Base-by-base conservation (phyloP, 1,140 invertebrate genomes). In the Pachypsylla venusta region DNA sequence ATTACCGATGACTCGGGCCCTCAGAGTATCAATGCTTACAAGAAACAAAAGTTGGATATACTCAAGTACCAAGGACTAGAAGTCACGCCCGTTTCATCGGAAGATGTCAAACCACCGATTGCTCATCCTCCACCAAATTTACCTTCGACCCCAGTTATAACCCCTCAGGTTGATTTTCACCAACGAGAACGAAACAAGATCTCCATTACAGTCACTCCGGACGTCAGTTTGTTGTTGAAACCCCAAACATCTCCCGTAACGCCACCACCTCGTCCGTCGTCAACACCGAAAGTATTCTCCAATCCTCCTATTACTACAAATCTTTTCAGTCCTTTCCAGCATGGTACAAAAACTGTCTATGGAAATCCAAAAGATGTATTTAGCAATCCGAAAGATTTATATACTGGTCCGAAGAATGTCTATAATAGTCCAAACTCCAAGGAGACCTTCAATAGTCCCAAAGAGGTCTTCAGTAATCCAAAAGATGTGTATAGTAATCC, bases 281-380 rank as follows among this genome's bases (percentile, higher is more conserved):
- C 81, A 78, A 0, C 78, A 75, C 64, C 80, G 82, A 0, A 77
- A 78, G 1, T 81, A 83, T 64, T 80, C 76, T 0, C 77, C 16
- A 5, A 19, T 4, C 42, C 42, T 19, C 42, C 42, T 19, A 3
- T 19, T 22, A 5, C 5, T 22, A 7, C 16, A 7, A 10, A 10
- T 19, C 5, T 19, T 3, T 19, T 19, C 42, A 10, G n/a, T 19
- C 42, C 42, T 22, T 48, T 19, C n/a, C 42, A 48, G 42, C 42
- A 5, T 48, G 75, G 30, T 79, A 77, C 14, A 80, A 82, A 76
- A 60, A 82, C 74, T 0, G 78, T 84, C 4, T 84, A 85, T 62
- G 81, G 82, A 0, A 81, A 84, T 70, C 82, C 82, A 0, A 83
- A 83, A 64, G 81, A 83, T 60, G 75, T 77, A 10, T 72, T 79